These are phyloP conservation scores for Thamnophis elegans DNA, from an alignment of 2,797 vertebrate genomes.

Conservation along the genomic window DNA sequence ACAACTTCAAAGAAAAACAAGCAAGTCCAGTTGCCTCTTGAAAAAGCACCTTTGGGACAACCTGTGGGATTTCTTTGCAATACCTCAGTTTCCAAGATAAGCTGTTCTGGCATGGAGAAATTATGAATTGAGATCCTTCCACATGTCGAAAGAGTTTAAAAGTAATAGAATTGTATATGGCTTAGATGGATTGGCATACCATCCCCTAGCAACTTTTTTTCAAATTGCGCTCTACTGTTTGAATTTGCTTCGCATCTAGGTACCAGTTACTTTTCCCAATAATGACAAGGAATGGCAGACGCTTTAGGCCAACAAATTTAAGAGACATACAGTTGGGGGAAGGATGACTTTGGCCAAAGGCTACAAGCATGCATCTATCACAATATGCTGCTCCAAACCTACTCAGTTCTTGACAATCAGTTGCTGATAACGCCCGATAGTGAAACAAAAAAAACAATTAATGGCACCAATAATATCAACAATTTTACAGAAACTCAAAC, in stretches of 20 bases:
- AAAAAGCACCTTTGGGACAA: background rate
- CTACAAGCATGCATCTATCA: background rate
- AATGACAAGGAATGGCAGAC: background rate
- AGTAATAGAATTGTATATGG: background rate
- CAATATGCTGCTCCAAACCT: background rate
- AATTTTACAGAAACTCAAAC: background rate
- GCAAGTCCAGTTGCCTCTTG: too few species aligned
- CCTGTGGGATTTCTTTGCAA: background rate
- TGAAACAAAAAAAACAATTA: background rate
- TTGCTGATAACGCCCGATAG: background rate
- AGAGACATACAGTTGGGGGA: background rate
- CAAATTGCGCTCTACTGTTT: background rate
- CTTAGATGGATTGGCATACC: background rate
- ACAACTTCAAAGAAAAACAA: too few species aligned
- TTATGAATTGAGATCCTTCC: too few species aligned
- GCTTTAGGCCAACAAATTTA: background rate
- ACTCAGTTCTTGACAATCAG: background rate
- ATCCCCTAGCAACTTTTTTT: background rate
- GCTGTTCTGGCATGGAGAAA: background rate
- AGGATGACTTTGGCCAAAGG: background rate
- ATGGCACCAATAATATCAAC: background rate
- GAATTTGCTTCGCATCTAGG: background rate
- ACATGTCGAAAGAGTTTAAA: background rate
- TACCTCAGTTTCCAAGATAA: background rate
- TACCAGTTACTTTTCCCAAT: background rate